A percentile compares a stretch with the other conserved stretches of the same genome.
phyloP scores from a whole-genome alignment of 2,888 invertebrate genomes.

The Tetrapedia diversipes region DNA sequence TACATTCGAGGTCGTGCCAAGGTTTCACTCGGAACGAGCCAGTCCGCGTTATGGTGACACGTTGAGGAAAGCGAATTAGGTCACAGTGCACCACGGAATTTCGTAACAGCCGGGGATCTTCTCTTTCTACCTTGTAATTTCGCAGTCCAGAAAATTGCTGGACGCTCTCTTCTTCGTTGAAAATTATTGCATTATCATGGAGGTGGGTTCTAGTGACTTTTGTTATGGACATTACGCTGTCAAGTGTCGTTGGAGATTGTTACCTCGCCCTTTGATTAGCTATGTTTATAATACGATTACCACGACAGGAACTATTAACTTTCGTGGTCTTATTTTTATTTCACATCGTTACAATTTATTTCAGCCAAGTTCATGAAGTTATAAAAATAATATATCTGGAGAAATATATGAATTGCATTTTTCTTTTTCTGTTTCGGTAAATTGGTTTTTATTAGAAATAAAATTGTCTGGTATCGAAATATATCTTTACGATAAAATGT shows the following conservation, averaged over 20 bases:
- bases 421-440: no score
- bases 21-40: slow-evolving; percentile 37
- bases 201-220: neutral
- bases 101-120: slow-evolving; percentile 13
- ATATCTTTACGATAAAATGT: no score
- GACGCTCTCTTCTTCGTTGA: neutral
- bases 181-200: slow-evolving; percentile 7
- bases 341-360: no score
- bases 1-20: slow-evolving; percentile 34
- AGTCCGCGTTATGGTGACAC: slow-evolving; percentile 54
- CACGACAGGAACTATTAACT: no score
- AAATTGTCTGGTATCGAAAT: no score
- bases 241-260: neutral
- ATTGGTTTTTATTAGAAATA: no score
- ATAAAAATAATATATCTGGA: no score
- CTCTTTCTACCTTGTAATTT: slow-evolving; percentile 33
- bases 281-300: no score
- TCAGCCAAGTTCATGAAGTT: no score
- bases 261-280: neutral
- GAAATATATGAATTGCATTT: no score
- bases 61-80: slow-evolving; percentile 61
- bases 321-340: no score
- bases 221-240: no score
- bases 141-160: slow-evolving; percentile 23
- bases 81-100: slow-evolving; percentile 44